Conservation (phyloP, 2,113 vertebrate species). For the Notarius lentiginosus region DNA sequence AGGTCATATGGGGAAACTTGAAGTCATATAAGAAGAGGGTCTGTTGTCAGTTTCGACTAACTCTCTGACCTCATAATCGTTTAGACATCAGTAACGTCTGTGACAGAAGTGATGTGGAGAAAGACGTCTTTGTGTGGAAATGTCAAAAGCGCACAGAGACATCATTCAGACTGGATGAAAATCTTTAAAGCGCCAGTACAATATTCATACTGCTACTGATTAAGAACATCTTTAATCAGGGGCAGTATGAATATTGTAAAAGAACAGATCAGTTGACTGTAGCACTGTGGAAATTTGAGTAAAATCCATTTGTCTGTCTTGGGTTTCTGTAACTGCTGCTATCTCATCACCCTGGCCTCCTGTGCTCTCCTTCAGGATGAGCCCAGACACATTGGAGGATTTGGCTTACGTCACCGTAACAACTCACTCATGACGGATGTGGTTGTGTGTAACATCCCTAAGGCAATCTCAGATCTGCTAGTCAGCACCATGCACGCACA, state of each 20-base stretch:
- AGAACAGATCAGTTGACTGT: neutral
- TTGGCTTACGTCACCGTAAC: conserved; percentile 28
- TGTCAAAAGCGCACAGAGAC: conserved; percentile 13
- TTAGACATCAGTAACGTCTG: conserved; percentile 9
- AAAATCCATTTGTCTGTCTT: neutral
- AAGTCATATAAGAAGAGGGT: neutral
- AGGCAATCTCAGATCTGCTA: conserved; percentile 30
- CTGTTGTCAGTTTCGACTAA: conserved; percentile 3
- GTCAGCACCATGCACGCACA: conserved; percentile 19
- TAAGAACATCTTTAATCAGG: neutral
- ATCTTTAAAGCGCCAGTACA: neutral
- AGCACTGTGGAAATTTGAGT: neutral
- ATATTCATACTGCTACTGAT: neutral
- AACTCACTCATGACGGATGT: conserved; percentile 36
- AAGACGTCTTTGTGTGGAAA: conserved; percentile 27
- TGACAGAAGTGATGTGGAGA: conserved; percentile 18
- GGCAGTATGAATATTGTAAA: neutral
- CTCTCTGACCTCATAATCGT: conserved; percentile 28
- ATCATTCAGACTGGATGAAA: neutral
- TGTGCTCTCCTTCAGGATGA: conserved; percentile 29
- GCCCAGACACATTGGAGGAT: conserved; percentile 32
- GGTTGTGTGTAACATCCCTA: conserved; percentile 39
- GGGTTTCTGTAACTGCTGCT: neutral
- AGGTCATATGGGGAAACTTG: conserved; percentile 20
- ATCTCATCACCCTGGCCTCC: conserved; percentile 1